Evolutionary conservation across 2,113 vertebrate species (phyloP).

Genomic region (Mastomys coucha): DNA sequence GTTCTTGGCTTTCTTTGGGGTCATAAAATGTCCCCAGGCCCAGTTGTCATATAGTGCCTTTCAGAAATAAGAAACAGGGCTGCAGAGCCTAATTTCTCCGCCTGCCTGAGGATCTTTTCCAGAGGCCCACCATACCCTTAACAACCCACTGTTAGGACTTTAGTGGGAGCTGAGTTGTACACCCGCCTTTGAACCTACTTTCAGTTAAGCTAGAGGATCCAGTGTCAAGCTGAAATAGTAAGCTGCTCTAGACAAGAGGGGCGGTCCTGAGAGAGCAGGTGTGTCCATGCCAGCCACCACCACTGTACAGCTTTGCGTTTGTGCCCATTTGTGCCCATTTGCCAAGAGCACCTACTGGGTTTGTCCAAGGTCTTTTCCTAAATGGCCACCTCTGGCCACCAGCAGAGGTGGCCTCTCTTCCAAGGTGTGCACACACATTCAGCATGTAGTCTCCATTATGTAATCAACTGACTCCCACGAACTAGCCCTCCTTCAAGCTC

Average conservation of each 20-base stretch:
- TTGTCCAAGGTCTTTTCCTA: not conserved
- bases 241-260: not conserved
- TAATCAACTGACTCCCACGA: not conserved
- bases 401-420: not conserved
- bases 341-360: not conserved
- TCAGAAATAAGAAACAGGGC: not conserved
- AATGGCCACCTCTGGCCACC: not conserved
- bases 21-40: not conserved
- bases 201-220: slow-evolving; percentile 5
- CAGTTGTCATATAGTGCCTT: not conserved
- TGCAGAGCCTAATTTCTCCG: not conserved
- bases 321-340: not conserved
- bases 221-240: not conserved
- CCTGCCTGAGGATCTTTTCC: not conserved
- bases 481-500: not conserved
- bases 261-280: not conserved
- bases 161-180: not conserved
- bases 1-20: not conserved
- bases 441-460: not conserved
- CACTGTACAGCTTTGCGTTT: not conserved
- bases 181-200: not conserved
- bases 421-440: not conserved
- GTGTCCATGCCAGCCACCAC: not conserved
- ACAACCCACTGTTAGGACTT: not conserved
- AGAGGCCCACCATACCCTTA: not conserved